phyloP scores from a whole-genome alignment of 2,113 vertebrate genomes.

The Okapia johnstoni region DNA sequence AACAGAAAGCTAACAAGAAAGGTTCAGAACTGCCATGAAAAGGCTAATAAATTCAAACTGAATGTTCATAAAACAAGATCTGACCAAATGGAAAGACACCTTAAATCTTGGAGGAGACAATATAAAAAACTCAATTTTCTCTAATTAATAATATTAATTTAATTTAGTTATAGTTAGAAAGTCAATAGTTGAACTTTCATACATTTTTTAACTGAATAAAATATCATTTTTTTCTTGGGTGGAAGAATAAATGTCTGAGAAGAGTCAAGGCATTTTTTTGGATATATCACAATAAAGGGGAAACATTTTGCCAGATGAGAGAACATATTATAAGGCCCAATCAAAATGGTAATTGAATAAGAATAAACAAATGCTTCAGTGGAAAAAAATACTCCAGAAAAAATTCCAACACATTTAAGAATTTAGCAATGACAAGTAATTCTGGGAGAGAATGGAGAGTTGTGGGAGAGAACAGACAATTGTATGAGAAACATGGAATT shows the following conservation, averaged over 20 bases:
- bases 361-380: conserved; percentile 19
- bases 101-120: conserved; percentile 5
- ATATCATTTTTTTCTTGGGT: background rate
- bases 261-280: background rate
- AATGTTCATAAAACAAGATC: conserved; percentile 29
- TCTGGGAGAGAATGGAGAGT: background rate
- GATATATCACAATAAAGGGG: background rate
- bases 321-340: background rate
- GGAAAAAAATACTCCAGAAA: conserved; percentile 20
- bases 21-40: conserved; percentile 15
- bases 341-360: background rate
- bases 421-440: conserved; percentile 19
- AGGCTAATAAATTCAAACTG: background rate
- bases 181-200: background rate
- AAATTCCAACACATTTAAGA: conserved; percentile 3
- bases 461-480: background rate
- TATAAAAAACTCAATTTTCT: background rate
- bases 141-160: conserved; percentile 30
- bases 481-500: background rate
- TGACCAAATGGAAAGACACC: conserved; percentile 32
- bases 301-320: background rate
- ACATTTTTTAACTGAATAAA: conserved; percentile 6
- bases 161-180: conserved; percentile 22
- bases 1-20: conserved; percentile 42
- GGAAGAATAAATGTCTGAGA: background rate